A percentile compares a stretch with the other conserved stretches of the same genome.
These are phyloP conservation scores for Dendroctonus ponderosae DNA, from an alignment of 1,140 invertebrate genomes.

Conservation along the genomic window DNA sequence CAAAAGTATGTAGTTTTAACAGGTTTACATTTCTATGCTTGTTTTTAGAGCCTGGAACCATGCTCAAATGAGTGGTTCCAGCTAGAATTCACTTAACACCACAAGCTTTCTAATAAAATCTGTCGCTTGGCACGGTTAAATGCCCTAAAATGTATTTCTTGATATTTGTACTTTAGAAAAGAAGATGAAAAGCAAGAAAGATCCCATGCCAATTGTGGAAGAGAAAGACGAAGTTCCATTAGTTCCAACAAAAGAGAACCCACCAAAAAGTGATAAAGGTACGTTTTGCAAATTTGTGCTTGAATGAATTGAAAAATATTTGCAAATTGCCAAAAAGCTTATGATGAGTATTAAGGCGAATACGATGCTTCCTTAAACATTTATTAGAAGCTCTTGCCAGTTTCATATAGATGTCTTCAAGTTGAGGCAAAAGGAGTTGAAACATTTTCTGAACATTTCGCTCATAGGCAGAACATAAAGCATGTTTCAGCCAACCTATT, in stretches of 20 bases:
- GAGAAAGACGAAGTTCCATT: not conserved
- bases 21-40: no score
- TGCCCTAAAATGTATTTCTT: no score
- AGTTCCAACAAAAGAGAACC: not conserved
- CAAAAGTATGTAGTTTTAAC: no score
- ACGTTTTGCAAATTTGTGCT: not conserved
- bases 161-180: no score
- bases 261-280: not conserved
- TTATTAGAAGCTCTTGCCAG: not conserved
- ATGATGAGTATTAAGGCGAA: conserved; percentile 44
- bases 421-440: conserved; percentile 37
- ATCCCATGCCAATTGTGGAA: no score
- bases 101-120: no score
- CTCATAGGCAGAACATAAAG: not conserved
- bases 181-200: no score
- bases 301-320: not conserved
- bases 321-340: not conserved
- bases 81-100: no score
- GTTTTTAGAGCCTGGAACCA: no score
- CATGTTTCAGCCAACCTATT: no score
- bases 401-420: conserved; percentile 13
- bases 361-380: conserved; percentile 36
- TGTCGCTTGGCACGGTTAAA: no score
- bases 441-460: conserved; percentile 6
- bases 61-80: no score